Conservation (phyloP, 2,113 vertebrate species). For the Notothenia coriiceps region DNA sequence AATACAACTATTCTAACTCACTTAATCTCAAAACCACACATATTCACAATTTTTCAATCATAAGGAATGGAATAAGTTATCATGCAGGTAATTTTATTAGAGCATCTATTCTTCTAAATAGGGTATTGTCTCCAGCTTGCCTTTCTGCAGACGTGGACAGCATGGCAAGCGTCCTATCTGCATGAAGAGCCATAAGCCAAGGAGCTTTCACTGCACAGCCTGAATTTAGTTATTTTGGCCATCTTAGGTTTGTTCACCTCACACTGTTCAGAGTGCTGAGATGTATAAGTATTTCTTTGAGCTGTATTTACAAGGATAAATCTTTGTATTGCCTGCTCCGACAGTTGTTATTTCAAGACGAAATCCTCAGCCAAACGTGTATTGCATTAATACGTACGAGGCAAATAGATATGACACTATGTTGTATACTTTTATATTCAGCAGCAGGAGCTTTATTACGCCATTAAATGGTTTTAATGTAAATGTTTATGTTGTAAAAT, state of each 20-base stretch:
- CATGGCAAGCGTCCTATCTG: not conserved
- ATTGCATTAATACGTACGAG: not conserved
- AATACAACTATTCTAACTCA: not conserved
- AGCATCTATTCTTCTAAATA: not conserved
- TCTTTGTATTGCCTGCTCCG: not conserved
- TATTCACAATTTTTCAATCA: not conserved
- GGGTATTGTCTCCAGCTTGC: not conserved
- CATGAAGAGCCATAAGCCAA: not conserved
- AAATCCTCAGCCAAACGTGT: not conserved
- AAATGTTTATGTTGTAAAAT: not conserved
- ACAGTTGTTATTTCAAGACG: not conserved
- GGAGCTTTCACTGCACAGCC: not conserved
- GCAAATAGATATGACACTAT: not conserved
- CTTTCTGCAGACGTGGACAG: not conserved
- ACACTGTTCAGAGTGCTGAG: constrained; percentile 9
- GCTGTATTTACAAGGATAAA: not conserved
- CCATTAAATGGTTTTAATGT: not conserved
- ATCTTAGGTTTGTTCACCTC: not conserved
- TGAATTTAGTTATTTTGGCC: not conserved
- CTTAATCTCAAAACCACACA: not conserved
- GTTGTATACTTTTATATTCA: not conserved
- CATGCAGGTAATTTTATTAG: not conserved
- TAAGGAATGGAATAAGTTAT: not conserved
- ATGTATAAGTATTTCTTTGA: constrained; percentile 7
- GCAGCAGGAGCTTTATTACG: no score